Evolutionary conservation across 2,797 vertebrate genomes (phyloP).

Genomic region (Alectoris magna): DNA sequence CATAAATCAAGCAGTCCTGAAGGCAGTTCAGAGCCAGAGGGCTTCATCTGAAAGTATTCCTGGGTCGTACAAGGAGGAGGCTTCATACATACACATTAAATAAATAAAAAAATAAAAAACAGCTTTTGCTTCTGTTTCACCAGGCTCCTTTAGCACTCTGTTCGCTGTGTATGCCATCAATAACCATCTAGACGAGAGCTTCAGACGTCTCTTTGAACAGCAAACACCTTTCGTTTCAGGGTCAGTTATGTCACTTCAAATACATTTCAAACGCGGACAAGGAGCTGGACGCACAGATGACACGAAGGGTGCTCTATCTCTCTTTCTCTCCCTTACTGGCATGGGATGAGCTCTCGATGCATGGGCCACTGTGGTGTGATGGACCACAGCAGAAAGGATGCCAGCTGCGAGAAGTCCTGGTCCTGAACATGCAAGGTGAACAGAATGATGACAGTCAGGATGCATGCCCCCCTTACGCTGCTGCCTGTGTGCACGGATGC

Average conservation of each 20-base stretch:
- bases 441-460: neutral
- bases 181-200: neutral
- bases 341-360: neutral
- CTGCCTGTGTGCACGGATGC: accelerated
- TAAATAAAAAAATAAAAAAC: neutral
- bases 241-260: neutral
- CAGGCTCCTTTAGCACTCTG: neutral
- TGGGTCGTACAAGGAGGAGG: neutral
- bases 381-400: neutral
- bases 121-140: neutral
- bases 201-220: neutral
- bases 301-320: neutral
- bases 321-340: neutral
- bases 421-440: neutral
- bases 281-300: accelerated
- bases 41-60: neutral
- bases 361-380: neutral
- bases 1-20: conserved; percentile 16
- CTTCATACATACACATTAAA: neutral
- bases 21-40: neutral
- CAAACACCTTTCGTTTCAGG: accelerated
- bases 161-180: neutral
- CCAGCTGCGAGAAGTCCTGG: neutral
- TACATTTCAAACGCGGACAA: neutral
- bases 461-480: accelerated